phyloP scores from a whole-genome alignment of 2,797 vertebrate species.

The Spheniscus humboldti region DNA sequence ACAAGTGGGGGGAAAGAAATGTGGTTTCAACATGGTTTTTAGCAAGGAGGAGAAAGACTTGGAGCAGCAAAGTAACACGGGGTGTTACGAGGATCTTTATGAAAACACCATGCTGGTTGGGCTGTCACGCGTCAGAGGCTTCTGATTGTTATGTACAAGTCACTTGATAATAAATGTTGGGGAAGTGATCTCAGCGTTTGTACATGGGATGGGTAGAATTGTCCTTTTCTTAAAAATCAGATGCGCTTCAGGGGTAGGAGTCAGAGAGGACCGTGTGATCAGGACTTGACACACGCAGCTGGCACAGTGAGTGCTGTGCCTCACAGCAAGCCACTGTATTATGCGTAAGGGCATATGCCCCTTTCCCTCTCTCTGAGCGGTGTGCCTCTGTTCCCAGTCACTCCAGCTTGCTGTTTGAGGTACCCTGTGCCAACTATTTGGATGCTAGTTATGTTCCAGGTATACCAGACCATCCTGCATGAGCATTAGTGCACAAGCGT shows the following conservation, averaged over 20 bases:
- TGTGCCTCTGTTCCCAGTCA: background rate
- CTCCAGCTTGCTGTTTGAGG: background rate
- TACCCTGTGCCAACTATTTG: background rate
- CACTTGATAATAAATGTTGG: background rate
- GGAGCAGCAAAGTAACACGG: background rate
- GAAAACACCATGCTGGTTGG: background rate
- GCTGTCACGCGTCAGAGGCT: background rate
- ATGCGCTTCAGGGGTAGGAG: background rate
- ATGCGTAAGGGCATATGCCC: background rate
- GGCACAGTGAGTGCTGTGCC: background rate
- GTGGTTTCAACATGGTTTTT: background rate
- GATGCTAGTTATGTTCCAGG: background rate
- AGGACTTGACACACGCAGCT: background rate
- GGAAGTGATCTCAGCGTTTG: background rate
- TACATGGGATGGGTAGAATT: background rate
- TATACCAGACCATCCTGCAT: background rate
- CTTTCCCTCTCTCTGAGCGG: rapidly evolving
- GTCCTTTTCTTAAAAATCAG: background rate
- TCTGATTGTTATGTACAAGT: background rate
- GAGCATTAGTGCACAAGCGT: background rate
- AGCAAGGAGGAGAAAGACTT: background rate
- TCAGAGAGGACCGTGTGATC: background rate
- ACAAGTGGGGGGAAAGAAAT: background rate
- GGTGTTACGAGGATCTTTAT: background rate
- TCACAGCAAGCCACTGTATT: background rate